A percentile compares a stretch with the other conserved stretches of the same genome.
These are phyloP conservation scores for Chamaetylas fuelleborni DNA, from an alignment of 2,113 vertebrate species.

Conservation along the genomic window DNA sequence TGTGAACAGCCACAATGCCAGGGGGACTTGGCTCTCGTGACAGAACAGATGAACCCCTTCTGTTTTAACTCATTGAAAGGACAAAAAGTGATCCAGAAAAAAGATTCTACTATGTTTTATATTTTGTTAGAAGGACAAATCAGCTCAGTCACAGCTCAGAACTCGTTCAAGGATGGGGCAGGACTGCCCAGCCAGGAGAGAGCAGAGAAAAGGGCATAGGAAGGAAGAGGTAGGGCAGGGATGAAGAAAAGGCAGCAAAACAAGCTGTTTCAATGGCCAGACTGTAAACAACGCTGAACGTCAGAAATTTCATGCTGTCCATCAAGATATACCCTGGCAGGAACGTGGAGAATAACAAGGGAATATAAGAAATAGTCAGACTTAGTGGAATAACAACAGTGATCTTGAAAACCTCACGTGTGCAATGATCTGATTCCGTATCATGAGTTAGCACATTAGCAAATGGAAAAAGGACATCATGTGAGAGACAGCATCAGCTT, in stretches of 20 bases:
- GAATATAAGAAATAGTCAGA: not conserved
- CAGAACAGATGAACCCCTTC: not conserved
- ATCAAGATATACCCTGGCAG: not conserved
- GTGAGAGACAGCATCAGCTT: not conserved
- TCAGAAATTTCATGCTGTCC: not conserved
- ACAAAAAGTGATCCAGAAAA: not conserved
- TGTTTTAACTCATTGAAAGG: not conserved
- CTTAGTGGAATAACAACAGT: not conserved
- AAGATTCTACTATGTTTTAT: not conserved
- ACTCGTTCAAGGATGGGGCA: not conserved
- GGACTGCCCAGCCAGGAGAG: not conserved
- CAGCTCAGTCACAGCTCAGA: not conserved
- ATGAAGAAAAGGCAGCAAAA: not conserved
- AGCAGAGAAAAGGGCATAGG: not conserved
- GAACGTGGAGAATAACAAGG: not conserved
- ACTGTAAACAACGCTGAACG: fast-evolving
- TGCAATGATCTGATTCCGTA: not conserved
- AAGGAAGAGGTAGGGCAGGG: not conserved
- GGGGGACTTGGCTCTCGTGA: not conserved
- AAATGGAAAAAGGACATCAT: not conserved
- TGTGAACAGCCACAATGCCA: fast-evolving
- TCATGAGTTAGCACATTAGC: not conserved
- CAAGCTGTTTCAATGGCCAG: not conserved
- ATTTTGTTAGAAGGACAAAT: not conserved
- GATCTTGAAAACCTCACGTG: not conserved